A percentile compares a stretch with the other conserved stretches of the same genome.
These are phyloP conservation scores for Zalophus californianus DNA, from an alignment of 2,797 vertebrate species.

Conservation along the genomic window DNA sequence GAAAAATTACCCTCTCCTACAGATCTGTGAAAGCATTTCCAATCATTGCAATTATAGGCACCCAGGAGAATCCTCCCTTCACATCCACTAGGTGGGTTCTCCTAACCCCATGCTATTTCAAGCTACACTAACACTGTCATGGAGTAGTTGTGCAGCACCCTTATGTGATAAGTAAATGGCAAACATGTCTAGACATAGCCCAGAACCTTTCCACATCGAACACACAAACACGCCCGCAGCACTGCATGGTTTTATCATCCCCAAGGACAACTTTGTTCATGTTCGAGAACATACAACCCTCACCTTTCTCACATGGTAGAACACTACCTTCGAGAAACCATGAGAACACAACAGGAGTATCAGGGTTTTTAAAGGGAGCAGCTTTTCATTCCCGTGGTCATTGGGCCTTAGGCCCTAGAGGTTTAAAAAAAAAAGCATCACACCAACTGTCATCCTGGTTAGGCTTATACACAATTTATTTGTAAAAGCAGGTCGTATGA, in stretches of 20 bases:
- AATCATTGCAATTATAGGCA: slow-evolving; percentile 58
- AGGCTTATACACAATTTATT: not conserved
- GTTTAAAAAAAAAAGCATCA: not conserved
- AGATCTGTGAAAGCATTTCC: slow-evolving; percentile 71
- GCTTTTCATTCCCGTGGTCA: not conserved
- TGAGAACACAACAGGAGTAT: not conserved
- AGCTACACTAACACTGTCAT: slow-evolving; percentile 33
- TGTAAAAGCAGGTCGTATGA: not conserved
- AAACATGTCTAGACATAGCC: not conserved
- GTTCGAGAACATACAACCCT: not conserved
- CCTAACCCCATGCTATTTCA: slow-evolving; percentile 29
- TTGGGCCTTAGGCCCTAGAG: not conserved
- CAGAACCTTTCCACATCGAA: not conserved
- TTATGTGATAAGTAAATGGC: not conserved
- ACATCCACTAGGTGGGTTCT: slow-evolving; percentile 14
- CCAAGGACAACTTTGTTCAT: not conserved
- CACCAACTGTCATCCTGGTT: not conserved
- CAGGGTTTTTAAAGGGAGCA: not conserved
- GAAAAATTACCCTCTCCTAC: slow-evolving; percentile 60
- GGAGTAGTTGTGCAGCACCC: not conserved
- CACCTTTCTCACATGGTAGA: not conserved
- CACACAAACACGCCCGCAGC: not conserved
- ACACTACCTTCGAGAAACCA: not conserved
- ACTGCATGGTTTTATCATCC: not conserved
- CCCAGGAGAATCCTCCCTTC: slow-evolving; percentile 59